Evolutionary conservation across 2,888 invertebrate species (phyloP).

Genomic region (Campoletis raptor): DNA sequence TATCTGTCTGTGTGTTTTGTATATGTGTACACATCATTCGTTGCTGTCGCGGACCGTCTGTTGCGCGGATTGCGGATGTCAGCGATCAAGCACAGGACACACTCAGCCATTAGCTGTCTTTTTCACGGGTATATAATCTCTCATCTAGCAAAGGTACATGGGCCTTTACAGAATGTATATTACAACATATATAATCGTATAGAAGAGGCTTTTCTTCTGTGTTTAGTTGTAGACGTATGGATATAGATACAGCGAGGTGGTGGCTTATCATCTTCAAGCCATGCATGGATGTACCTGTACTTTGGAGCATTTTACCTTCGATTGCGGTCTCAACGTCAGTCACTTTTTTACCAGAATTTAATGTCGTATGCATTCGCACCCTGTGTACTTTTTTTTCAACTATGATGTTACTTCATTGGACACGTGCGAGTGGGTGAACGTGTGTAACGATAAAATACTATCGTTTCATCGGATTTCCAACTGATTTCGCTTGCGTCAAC

Average conservation of each 20-base stretch:
- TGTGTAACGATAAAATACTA: background rate
- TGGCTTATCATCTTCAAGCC: conserved; percentile 25
- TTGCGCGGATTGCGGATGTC: conserved; percentile 59
- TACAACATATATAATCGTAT: conserved; percentile 53
- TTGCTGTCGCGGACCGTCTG: conserved; percentile 57
- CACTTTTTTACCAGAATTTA: conserved; percentile 14
- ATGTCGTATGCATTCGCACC: conserved; percentile 11
- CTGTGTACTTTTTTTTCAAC: background rate
- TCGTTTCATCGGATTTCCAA: background rate
- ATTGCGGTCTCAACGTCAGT: conserved; percentile 28
- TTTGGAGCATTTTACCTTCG: conserved; percentile 16
- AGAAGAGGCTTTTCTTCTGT: conserved; percentile 33
- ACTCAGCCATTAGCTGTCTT: conserved; percentile 61
- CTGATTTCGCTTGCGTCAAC: background rate
- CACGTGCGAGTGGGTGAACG: conserved; percentile 19
- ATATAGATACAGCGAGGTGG: conserved; percentile 13
- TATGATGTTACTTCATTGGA: conserved; percentile 16
- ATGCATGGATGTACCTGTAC: conserved; percentile 21
- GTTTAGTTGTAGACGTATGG: background rate
- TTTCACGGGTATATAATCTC: conserved; percentile 62
- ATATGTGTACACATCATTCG: conserved; percentile 44
- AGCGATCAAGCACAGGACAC: conserved; percentile 62
- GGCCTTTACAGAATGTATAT: conserved; percentile 39
- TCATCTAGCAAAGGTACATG: conserved; percentile 47
- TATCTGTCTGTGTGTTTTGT: background rate